Evolutionary conservation across 2,888 invertebrate species (phyloP).

Genomic region (Abscondita cerata): DNA sequence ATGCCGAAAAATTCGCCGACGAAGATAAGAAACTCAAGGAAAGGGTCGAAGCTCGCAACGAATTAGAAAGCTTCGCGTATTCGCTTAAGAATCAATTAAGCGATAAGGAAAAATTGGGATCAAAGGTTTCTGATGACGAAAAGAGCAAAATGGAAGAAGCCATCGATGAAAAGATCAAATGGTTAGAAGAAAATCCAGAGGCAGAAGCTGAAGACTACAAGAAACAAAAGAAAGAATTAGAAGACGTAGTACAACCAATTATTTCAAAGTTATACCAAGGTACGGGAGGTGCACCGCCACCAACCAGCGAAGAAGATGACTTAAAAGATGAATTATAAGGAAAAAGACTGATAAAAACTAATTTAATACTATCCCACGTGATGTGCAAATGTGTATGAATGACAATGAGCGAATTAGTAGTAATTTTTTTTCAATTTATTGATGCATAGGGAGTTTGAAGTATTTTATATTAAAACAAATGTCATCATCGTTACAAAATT

Average conservation of each 20-base stretch:
- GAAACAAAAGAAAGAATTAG: slow-evolving; percentile 93
- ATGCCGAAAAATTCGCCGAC: slow-evolving; percentile 98
- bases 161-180: slow-evolving; percentile 96
- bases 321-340: slow-evolving; percentile 85
- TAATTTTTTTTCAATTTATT: slow-evolving; percentile 25
- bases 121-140: slow-evolving; percentile 87
- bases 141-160: slow-evolving; percentile 94
- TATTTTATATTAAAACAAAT: slow-evolving; percentile 42
- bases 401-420: slow-evolving; percentile 29
- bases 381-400: slow-evolving; percentile 22
- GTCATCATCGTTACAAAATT: slow-evolving; percentile 27
- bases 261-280: slow-evolving; percentile 95
- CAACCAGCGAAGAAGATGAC: slow-evolving; percentile 70
- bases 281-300: slow-evolving; percentile 79
- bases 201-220: slow-evolving; percentile 92
- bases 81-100: slow-evolving; percentile 95
- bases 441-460: slow-evolving; percentile 17
- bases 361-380: slow-evolving; percentile 22
- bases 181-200: slow-evolving; percentile 96
- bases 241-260: slow-evolving; percentile 96
- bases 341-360: slow-evolving; percentile 48
- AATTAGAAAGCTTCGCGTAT: slow-evolving; percentile 96
- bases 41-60: slow-evolving; percentile 94
- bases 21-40: slow-evolving; percentile 98
- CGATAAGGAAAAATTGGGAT: slow-evolving; percentile 97